Base-by-base conservation (phyloP, 2,888 invertebrate species). In the Penaeus monodon region DNA sequence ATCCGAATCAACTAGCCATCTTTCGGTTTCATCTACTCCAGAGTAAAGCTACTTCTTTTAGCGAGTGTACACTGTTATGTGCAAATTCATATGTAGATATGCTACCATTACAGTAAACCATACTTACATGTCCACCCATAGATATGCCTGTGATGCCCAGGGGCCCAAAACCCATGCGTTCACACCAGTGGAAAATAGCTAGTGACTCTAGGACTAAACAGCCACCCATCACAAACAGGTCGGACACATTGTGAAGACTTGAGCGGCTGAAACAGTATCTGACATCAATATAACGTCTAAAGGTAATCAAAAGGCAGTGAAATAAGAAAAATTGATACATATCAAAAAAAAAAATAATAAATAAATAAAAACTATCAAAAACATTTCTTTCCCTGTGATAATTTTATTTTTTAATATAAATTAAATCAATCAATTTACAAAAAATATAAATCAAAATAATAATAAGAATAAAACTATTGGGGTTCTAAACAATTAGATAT, bases 181-280 rank as follows among this genome's bases (percentile, higher is more conserved):
- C 97, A 92, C 97, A 97, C 98, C 98, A 99, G 93, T 98, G 96
- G 90, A 99, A 94, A 90, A 99, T 93, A 80, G 96, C 98, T 91
- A 98, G 93, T 70, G 97, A 96, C 93, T 99, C 99, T 91, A 99
- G 94, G 90, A 99, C 96, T 88, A 99, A 94, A 92, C 98, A 97
- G 74, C 98, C 99, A 86, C 99, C 99, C 99, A 99, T 99, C 90
- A 99, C 97, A 94, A 99, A 99, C 92, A 99, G 96, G 92, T 99
- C 99, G 33, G 97, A 97, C 7, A 99, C 99, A 93, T 99, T 97
- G 92, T 96, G 96, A 81, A 99, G 94, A 91, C 96, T 96, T 2
- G 98, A 99, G 65, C 98, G 95, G 88, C 96, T 97, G 92, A 68
- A 92, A 81, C 12, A 73, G 77, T 80, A 20, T 66, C 44, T 20